Conservation (phyloP, 2,797 vertebrate genomes). For the Anisognathus igniventris region DNA sequence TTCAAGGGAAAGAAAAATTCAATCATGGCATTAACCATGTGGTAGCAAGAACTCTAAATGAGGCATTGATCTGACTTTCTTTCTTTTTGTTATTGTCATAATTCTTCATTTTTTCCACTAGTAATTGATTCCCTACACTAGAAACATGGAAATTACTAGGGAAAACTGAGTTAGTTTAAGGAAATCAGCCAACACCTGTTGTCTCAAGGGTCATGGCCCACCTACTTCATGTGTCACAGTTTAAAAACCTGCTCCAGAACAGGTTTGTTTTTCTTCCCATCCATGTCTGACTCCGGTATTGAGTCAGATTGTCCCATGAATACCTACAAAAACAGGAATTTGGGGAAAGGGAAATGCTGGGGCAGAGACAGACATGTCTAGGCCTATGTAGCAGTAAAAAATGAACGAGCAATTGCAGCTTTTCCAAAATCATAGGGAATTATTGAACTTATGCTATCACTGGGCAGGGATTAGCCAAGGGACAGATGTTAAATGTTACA, state of each 20-base stretch:
- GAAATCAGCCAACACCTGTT: neutral
- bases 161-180: neutral
- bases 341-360: neutral
- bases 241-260: neutral
- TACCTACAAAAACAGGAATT: neutral
- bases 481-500: neutral
- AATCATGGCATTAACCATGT: neutral
- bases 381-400: neutral
- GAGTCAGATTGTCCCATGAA: neutral
- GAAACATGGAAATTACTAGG: neutral
- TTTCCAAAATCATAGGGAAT: neutral
- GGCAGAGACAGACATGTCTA: neutral
- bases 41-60: neutral
- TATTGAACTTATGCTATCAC: neutral
- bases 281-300: neutral
- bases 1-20: neutral
- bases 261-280: neutral
- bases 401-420: neutral
- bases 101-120: neutral
- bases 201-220: neutral
- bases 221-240: neutral
- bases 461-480: neutral
- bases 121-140: neutral
- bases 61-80: neutral
- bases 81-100: neutral